Percentiles rank a stretch among this genome's conserved stretches.
Evolutionary conservation across 2,888 invertebrate genomes (phyloP).

Genomic region (Leptinotarsa rubiginosa): DNA sequence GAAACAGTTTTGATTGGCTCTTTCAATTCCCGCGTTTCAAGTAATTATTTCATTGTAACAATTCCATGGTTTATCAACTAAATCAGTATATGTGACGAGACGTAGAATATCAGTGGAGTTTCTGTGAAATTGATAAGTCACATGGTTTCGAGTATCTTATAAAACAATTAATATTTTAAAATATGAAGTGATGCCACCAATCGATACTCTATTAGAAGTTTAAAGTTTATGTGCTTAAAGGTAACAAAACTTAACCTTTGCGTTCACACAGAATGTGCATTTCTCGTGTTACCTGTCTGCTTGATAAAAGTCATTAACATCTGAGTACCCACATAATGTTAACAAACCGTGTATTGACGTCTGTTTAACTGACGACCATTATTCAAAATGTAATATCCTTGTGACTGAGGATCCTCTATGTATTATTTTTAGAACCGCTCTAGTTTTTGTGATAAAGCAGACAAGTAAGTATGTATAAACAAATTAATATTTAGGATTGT

Average conservation of each 20-base stretch:
- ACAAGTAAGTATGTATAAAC: constrained; percentile 5
- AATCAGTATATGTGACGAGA: background rate
- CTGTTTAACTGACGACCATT: background rate
- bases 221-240: background rate
- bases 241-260: background rate
- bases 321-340: background rate
- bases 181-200: too few species aligned
- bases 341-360: background rate
- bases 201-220: background rate
- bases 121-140: background rate
- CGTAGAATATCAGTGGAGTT: too few species aligned
- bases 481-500: background rate
- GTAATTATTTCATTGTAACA: constrained; percentile 2
- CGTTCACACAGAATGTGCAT: background rate
- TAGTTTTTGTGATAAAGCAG: constrained; percentile 1
- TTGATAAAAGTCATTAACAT: background rate
- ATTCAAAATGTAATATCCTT: constrained; percentile 3
- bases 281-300: background rate
- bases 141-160: too few species aligned
- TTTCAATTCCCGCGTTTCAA: background rate
- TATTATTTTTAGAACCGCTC: constrained; percentile 11
- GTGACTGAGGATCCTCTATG: background rate
- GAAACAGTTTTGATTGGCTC: background rate
- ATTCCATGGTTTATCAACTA: background rate
- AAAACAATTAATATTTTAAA: too few species aligned